These are phyloP conservation scores for Neomicropteryx cornuta DNA, from an alignment of 1,140 invertebrate species.

Conservation along the genomic window DNA sequence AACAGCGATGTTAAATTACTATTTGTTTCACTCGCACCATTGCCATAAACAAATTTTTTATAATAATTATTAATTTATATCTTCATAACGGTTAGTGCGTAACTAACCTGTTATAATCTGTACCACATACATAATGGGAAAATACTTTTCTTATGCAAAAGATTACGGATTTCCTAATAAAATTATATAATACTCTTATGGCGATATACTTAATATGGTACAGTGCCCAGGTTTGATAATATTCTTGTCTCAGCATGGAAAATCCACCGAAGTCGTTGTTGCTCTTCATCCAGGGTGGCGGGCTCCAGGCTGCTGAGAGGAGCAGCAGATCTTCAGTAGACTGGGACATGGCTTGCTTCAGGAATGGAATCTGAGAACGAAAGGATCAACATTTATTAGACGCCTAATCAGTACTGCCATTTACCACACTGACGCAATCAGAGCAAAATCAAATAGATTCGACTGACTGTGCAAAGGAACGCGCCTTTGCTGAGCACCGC, in stretches of 20 bases:
- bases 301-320: constrained; percentile 66
- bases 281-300: constrained; percentile 90
- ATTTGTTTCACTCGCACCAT: no score
- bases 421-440: background rate
- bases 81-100: no score
- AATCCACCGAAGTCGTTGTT: constrained; percentile 43
- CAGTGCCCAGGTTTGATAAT: constrained; percentile 68
- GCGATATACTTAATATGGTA: constrained; percentile 69
- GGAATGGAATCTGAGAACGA: constrained; percentile 49
- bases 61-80: no score
- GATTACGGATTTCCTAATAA: no score
- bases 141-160: no score
- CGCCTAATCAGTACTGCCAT: background rate
- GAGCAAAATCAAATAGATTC: background rate
- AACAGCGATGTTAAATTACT: no score
- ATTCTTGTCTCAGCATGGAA: constrained; percentile 47
- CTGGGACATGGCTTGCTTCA: constrained; percentile 35
- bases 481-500: no score
- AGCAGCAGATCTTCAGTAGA: constrained; percentile 26
- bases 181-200: no score
- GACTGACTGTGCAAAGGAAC: background rate
- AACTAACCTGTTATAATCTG: no score
- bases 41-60: no score
- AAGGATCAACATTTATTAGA: background rate
- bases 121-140: no score